These are phyloP conservation scores for Drosophila kambysellisi DNA, from an alignment of 2,888 invertebrate species.

Conservation along the genomic window DNA sequence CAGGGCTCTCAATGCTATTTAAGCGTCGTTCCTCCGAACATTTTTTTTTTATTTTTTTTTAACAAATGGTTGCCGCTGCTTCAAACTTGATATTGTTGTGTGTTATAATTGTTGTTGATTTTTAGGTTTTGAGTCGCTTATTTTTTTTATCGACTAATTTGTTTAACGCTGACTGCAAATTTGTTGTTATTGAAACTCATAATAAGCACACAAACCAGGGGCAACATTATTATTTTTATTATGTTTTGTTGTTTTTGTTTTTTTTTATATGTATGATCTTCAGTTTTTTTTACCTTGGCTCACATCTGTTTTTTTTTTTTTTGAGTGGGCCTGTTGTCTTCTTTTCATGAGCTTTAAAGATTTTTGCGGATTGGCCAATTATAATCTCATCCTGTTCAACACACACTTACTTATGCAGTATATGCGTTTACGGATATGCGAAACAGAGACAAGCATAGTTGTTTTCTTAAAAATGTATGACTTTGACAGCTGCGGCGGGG, in stretches of 20 bases:
- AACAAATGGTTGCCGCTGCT: conserved; percentile 64
- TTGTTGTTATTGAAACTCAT: conserved; percentile 61
- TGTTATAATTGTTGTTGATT: conserved; percentile 45
- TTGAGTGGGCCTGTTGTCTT: conserved; percentile 32
- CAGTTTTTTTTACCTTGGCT: conserved; percentile 59
- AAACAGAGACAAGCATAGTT: conserved; percentile 43
- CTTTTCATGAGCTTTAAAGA: conserved; percentile 34
- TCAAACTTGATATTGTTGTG: conserved; percentile 73
- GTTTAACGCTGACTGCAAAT: conserved; percentile 70
- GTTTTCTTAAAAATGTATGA: conserved; percentile 35
- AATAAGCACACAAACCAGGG: conserved; percentile 48
- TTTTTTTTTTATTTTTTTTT: conserved; percentile 44
- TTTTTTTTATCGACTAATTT: conserved; percentile 63
- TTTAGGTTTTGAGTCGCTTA: conserved; percentile 34
- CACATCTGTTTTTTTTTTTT: conserved; percentile 24
- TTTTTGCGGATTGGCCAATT: conserved; percentile 30
- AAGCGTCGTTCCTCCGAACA: conserved; percentile 60
- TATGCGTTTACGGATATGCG: conserved; percentile 5
- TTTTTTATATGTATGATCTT: conserved; percentile 46
- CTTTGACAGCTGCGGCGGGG: conserved; percentile 49
- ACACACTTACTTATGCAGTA: conserved; percentile 17
- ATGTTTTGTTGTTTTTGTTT: conserved; percentile 22
- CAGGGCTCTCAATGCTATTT: conserved; percentile 75
- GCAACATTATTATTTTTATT: conserved; percentile 46
- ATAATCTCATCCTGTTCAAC: conserved; percentile 48